phyloP scores from a whole-genome alignment of 2,888 invertebrate species.

The Synanthedon tipuliformis region DNA sequence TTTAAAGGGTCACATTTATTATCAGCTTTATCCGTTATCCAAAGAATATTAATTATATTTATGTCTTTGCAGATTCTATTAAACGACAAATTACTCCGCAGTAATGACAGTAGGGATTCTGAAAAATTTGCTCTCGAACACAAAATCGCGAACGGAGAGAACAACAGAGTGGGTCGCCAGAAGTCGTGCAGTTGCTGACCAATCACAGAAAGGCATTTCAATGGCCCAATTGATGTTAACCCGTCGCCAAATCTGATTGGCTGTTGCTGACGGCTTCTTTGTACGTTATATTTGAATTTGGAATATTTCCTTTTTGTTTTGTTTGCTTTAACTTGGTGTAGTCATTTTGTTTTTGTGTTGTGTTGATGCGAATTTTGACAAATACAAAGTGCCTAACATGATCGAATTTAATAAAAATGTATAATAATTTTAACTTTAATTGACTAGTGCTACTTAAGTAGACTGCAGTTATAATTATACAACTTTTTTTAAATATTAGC shows the following conservation, averaged over 20 bases:
- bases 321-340: no score
- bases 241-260: slow-evolving; percentile 9
- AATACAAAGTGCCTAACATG: slow-evolving; percentile 20
- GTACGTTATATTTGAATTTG: slow-evolving; percentile 9
- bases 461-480: not conserved
- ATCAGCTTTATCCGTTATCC: no score
- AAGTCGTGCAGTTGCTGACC: slow-evolving; percentile 74
- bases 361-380: not conserved
- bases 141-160: slow-evolving; percentile 62
- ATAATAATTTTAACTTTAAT: not conserved
- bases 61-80: slow-evolving; percentile 74
- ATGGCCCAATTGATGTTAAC: slow-evolving; percentile 15
- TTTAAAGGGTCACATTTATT: no score
- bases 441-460: not conserved
- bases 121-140: slow-evolving; percentile 77
- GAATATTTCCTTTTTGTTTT: not conserved
- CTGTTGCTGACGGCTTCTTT: slow-evolving; percentile 8
- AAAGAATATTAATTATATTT: no score
- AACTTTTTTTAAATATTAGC: not conserved
- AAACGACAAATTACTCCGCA: slow-evolving; percentile 81
- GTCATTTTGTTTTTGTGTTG: no score
- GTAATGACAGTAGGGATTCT: slow-evolving; percentile 75
- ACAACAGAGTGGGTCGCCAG: slow-evolving; percentile 39
- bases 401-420: slow-evolving; percentile 25
- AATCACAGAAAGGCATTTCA: slow-evolving; percentile 13